phyloP scores from a whole-genome alignment of 2,888 invertebrate genomes.

The Aleiodes leptofemur region DNA sequence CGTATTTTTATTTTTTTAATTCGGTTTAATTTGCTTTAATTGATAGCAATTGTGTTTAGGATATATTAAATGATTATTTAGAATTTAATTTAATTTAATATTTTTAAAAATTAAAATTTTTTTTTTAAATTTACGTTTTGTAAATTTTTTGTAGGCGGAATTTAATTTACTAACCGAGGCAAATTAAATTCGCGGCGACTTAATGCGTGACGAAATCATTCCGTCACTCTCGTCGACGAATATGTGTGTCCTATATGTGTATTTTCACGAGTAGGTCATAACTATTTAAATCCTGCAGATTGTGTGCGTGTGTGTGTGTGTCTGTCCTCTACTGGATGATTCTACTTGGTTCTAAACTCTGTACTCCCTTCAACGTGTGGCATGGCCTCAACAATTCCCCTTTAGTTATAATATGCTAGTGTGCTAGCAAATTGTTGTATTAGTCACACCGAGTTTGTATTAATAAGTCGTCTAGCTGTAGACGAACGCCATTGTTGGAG shows the following conservation, averaged over 20 bases:
- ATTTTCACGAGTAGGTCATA: conserved; percentile 64
- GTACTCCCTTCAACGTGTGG: not conserved
- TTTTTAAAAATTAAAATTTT: not conserved
- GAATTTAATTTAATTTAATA: conserved; percentile 4
- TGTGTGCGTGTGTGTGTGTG: not conserved
- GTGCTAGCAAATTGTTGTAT: conserved; percentile 71
- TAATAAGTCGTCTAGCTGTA: conserved; percentile 59
- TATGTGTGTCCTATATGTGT: no score
- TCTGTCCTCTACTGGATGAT: not conserved
- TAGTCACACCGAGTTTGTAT: conserved; percentile 72
- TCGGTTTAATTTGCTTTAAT: not conserved
- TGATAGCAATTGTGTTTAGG: no score
- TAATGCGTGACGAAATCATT: conserved; percentile 71
- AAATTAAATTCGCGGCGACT: conserved; percentile 71
- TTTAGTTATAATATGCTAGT: conserved; percentile 42
- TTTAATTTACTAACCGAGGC: conserved; percentile 68
- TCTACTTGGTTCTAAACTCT: not conserved
- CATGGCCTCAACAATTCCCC: not conserved
- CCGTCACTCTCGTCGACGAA: conserved; percentile 57
- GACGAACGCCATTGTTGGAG: not conserved
- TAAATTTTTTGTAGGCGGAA: conserved; percentile 61
- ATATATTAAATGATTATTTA: not conserved
- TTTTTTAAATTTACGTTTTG: conserved; percentile 19
- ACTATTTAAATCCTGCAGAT: conserved; percentile 69
- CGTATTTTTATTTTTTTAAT: not conserved